phyloP scores from a whole-genome alignment of 1,140 invertebrate genomes.

The Drosophila prosaltans region DNA sequence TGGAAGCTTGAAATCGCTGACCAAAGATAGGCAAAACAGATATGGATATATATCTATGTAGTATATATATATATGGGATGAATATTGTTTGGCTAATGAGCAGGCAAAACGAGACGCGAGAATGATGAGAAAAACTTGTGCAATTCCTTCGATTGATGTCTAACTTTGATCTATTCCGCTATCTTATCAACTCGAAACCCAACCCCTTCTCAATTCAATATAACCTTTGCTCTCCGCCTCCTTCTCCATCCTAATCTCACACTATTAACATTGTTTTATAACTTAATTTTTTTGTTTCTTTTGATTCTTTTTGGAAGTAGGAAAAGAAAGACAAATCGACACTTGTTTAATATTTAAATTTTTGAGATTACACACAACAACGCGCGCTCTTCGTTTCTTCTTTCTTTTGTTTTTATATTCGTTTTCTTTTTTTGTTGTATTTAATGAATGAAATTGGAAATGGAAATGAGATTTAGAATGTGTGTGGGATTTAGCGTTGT shows the following conservation, averaged over 20 bases:
- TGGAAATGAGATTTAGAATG: constrained; percentile 48
- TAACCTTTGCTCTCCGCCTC: not conserved
- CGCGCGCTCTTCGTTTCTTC: constrained; percentile 7
- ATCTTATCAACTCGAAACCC: constrained; percentile 57
- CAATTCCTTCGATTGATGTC: constrained; percentile 6
- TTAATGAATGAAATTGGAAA: constrained; percentile 65
- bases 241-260: constrained; percentile 11
- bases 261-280: constrained; percentile 78
- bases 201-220: not conserved
- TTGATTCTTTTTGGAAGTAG: constrained; percentile 6
- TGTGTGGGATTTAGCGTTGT: constrained; percentile 47
- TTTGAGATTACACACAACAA: constrained; percentile 12
- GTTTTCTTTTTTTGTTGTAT: constrained; percentile 10
- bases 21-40: constrained; percentile 40
- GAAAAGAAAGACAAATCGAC: constrained; percentile 64
- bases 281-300: constrained; percentile 61
- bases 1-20: not conserved
- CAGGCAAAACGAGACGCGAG: not conserved
- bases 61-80: not conserved
- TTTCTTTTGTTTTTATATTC: not conserved
- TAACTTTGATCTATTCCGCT: constrained; percentile 58
- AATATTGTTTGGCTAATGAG: constrained; percentile 58
- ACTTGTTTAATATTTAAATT: constrained; percentile 75
- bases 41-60: constrained; percentile 31
- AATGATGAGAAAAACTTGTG: constrained; percentile 37